phyloP scores from a whole-genome alignment of 2,888 invertebrate species.

The Abrostola triplasia region DNA sequence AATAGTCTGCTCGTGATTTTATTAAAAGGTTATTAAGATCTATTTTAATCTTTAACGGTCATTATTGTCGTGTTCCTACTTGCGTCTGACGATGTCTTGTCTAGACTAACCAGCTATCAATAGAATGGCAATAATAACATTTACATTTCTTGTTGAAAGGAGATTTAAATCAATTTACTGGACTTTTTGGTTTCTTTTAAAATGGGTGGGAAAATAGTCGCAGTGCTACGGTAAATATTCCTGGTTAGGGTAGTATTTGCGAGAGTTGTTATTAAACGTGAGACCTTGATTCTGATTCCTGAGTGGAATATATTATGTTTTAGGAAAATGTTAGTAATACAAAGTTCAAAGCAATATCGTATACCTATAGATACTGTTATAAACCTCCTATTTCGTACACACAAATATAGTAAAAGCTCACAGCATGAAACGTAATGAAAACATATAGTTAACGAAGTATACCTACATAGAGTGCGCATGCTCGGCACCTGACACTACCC shows the following conservation, averaged over 20 bases:
- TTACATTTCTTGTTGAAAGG: constrained; percentile 21
- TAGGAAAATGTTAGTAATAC: too few species aligned
- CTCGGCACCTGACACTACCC: constrained; percentile 58
- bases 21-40: not conserved
- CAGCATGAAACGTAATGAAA: constrained; percentile 26
- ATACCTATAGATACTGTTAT: too few species aligned
- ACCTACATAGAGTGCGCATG: constrained; percentile 29
- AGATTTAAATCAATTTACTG: constrained; percentile 12
- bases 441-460: constrained; percentile 47
- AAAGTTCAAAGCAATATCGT: too few species aligned
- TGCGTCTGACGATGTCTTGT: constrained; percentile 39
- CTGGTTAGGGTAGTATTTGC: too few species aligned
- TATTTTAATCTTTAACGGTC: constrained; percentile 34
- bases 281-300: too few species aligned
- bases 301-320: too few species aligned
- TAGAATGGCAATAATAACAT: constrained; percentile 21
- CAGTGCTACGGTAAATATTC: too few species aligned
- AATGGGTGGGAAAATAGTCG: too few species aligned
- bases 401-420: constrained; percentile 6
- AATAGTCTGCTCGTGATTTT: constrained; percentile 25
- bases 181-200: not conserved
- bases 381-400: not conserved
- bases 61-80: constrained; percentile 36
- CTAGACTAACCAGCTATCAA: constrained; percentile 46
- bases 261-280: too few species aligned